Evolutionary conservation across 1,140 invertebrate genomes (phyloP).

Genomic region (Orussus abietinus): DNA sequence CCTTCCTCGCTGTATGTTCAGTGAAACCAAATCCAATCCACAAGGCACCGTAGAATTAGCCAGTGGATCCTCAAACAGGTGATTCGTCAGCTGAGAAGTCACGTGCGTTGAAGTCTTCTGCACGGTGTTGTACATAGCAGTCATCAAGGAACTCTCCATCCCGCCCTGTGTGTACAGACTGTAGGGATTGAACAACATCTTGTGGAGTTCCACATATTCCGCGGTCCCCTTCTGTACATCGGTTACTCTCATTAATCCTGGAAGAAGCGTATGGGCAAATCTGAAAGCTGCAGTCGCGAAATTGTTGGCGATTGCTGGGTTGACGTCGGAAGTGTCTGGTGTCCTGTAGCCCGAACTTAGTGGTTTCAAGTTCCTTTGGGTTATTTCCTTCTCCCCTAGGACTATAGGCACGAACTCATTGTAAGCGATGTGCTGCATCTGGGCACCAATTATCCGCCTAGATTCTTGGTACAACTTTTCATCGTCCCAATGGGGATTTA

Average conservation of each 20-base stretch:
- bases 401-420: constrained; percentile 83
- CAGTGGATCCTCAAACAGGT: constrained; percentile 65
- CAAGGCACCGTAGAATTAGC: constrained; percentile 48
- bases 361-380: constrained; percentile 59
- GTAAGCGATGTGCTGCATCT: constrained; percentile 85
- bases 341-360: constrained; percentile 57
- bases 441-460: constrained; percentile 72
- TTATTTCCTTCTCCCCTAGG: constrained; percentile 60
- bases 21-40: constrained; percentile 78
- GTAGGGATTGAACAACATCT: constrained; percentile 81
- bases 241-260: constrained; percentile 66
- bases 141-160: constrained; percentile 59
- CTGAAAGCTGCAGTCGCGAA: constrained; percentile 89
- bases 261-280: constrained; percentile 85
- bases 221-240: constrained; percentile 57
- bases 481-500: constrained; percentile 84
- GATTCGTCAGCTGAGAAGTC: constrained; percentile 63
- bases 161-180: constrained; percentile 62
- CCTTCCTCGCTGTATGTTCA: constrained; percentile 83
- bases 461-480: constrained; percentile 77
- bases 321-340: constrained; percentile 57
- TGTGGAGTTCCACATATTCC: constrained; percentile 69
- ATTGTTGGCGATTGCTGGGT: constrained; percentile 83
- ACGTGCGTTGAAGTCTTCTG: constrained; percentile 58
- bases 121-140: constrained; percentile 64